These are phyloP conservation scores for Lampropteryx suffumata DNA, from an alignment of 2,888 invertebrate species.

Conservation along the genomic window DNA sequence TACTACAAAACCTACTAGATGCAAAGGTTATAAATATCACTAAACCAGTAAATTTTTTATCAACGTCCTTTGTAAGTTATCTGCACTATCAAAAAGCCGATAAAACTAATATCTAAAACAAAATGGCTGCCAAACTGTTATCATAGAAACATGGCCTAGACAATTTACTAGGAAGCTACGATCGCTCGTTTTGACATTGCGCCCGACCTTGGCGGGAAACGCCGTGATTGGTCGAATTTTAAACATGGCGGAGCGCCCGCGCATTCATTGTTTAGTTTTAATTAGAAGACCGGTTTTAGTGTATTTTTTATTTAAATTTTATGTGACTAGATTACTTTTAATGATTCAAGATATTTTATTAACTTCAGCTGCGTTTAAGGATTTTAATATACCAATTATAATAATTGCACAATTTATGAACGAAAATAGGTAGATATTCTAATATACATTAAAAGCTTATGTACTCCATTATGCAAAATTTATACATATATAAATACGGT, in stretches of 20 bases:
- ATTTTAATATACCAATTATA: slow-evolving; percentile 1
- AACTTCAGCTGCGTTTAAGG: slow-evolving; percentile 9
- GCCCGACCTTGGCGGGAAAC: slow-evolving; percentile 64
- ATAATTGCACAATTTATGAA: too few species aligned
- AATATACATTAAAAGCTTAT: too few species aligned
- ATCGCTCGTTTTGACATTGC: slow-evolving; percentile 72
- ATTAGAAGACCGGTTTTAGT: slow-evolving; percentile 76
- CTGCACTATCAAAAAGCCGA: slow-evolving; percentile 34
- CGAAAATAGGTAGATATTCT: too few species aligned
- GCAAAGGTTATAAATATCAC: background rate
- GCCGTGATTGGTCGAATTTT: slow-evolving; percentile 63
- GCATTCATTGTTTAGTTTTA: slow-evolving; percentile 74
- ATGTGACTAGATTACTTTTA: slow-evolving; percentile 32
- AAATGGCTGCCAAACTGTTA: slow-evolving; percentile 69
- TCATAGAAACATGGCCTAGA: slow-evolving; percentile 73
- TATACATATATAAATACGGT: too few species aligned
- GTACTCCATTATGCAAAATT: too few species aligned
- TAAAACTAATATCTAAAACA: slow-evolving; percentile 49
- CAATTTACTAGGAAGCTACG: slow-evolving; percentile 71
- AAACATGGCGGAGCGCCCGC: slow-evolving; percentile 71
- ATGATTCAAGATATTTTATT: background rate
- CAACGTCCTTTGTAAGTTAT: slow-evolving; percentile 27
- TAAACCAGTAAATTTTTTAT: slow-evolving; percentile 34
- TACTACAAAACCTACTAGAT: too few species aligned
- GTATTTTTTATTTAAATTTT: slow-evolving; percentile 45